These are phyloP conservation scores for Spea multiplicata DNA, from an alignment of 2,113 vertebrate genomes.

Conservation along the genomic window DNA sequence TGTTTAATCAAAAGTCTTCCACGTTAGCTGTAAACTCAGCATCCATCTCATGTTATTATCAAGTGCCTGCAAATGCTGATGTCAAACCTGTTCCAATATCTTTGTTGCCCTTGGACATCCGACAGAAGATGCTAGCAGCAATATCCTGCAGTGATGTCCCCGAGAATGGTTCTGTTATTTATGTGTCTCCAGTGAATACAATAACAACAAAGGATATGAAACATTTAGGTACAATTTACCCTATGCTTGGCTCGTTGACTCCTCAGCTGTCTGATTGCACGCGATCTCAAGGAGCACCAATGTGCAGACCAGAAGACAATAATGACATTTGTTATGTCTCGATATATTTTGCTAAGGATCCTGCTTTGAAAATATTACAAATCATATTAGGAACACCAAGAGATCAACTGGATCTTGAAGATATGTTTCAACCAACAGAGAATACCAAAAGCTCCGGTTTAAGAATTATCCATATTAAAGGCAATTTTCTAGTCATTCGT, in stretches of 20 bases:
- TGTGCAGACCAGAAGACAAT: constrained; percentile 80
- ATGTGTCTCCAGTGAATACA: constrained; percentile 76
- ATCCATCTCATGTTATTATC: constrained; percentile 70
- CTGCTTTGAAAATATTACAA: constrained; percentile 71
- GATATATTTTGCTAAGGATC: constrained; percentile 64
- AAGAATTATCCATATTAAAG: constrained; percentile 62
- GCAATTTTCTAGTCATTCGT: constrained; percentile 78
- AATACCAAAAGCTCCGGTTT: constrained; percentile 46
- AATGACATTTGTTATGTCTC: constrained; percentile 60
- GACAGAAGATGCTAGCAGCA: constrained; percentile 70
- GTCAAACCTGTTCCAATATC: constrained; percentile 74
- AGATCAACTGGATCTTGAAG: constrained; percentile 41
- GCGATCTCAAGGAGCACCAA: constrained; percentile 60
- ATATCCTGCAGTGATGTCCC: constrained; percentile 51
- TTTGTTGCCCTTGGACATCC: constrained; percentile 67
- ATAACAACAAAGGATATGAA: constrained; percentile 60
- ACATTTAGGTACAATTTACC: constrained; percentile 49
- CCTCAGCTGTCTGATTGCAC: constrained; percentile 41
- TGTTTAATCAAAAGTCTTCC: constrained; percentile 55
- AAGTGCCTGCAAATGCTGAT: constrained; percentile 76
- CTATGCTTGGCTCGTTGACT: constrained; percentile 50
- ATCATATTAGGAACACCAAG: constrained; percentile 61
- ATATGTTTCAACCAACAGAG: constrained; percentile 46
- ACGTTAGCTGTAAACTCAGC: constrained; percentile 59
- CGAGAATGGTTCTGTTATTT: constrained; percentile 63